Base-by-base conservation (phyloP, 2,113 vertebrate genomes). In the Cyrtonyx montezumae region DNA sequence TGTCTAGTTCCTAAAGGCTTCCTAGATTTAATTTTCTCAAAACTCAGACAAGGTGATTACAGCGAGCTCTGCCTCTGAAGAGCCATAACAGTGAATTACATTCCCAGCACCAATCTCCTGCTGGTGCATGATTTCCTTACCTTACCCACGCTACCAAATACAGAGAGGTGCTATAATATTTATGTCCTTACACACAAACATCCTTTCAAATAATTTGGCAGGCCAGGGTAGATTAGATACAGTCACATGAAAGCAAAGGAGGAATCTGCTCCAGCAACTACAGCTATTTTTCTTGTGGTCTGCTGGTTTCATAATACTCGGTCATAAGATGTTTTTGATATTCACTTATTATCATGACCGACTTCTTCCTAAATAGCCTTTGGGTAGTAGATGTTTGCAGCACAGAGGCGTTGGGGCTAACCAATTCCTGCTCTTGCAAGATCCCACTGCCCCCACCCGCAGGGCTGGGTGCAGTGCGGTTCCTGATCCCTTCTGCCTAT, bases 261-360 rank as follows among this genome's bases (percentile, higher is more conserved):
- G 43, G 73, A 94, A 91, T 93, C 93, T 90, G 73, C 65, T 73
- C 79, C 56, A 55, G 61, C 69, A 93, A 80, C 76, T 96, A 91
- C 82, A 89, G 75, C 75, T 82, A 20, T 80, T 88, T 91, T 85
- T 71, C 79, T 46, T 84, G 61, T 71, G 53, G 81, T 91, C 61
- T 93, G 69, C 42, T 84, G 76, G 93, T 96, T 96, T 95, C 90
- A 81, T 93, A 95, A 88, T 68, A 78, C 86, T 94, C 86, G 66
- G 82, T 95, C 93, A 92, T 78, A 75, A 95, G 94, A 96, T 37
- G 62, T 85, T 95, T 92, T 88, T 1, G 3, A 58, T 94, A 88
- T 51, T 78, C 30, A 43, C 59, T 69, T 79, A 59, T 46, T 89
- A 90, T 75, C 37, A 45, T 85, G 91, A 77, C 1, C 4, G 12